phyloP scores from a whole-genome alignment of 2,888 invertebrate genomes.

The Myopa tessellatipennis region DNA sequence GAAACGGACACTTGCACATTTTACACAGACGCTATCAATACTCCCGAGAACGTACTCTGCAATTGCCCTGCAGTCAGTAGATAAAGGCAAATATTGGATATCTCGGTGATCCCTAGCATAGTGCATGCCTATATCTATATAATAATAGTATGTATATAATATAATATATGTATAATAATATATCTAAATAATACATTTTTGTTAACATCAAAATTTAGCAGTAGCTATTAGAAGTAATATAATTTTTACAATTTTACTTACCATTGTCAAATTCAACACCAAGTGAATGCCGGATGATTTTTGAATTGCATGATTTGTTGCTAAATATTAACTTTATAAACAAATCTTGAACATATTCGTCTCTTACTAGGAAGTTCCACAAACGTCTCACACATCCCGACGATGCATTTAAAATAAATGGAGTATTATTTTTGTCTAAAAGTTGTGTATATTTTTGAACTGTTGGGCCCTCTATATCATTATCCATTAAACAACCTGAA shows the following conservation, averaged over 20 bases:
- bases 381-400: conserved; percentile 83
- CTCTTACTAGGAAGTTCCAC: conserved; percentile 93
- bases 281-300: neutral
- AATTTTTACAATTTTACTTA: conserved; percentile 9
- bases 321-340: conserved; percentile 97
- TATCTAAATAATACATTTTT: too few species aligned
- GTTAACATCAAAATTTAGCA: too few species aligned
- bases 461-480: conserved; percentile 79
- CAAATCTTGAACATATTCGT: conserved; percentile 92
- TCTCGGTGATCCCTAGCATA: too few species aligned
- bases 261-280: conserved; percentile 24
- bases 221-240: neutral
- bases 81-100: too few species aligned
- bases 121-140: too few species aligned
- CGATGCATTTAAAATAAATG: conserved; percentile 82
- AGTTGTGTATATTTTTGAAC: conserved; percentile 93
- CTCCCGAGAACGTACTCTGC: too few species aligned
- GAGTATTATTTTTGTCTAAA: conserved; percentile 93
- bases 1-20: too few species aligned
- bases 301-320: conserved; percentile 57
- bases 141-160: too few species aligned
- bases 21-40: too few species aligned
- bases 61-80: too few species aligned
- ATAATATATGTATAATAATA: too few species aligned
- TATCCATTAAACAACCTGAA: conserved; percentile 84